Conservation (phyloP, 2,113 vertebrate genomes). For the Eulemur rufifrons region DNA sequence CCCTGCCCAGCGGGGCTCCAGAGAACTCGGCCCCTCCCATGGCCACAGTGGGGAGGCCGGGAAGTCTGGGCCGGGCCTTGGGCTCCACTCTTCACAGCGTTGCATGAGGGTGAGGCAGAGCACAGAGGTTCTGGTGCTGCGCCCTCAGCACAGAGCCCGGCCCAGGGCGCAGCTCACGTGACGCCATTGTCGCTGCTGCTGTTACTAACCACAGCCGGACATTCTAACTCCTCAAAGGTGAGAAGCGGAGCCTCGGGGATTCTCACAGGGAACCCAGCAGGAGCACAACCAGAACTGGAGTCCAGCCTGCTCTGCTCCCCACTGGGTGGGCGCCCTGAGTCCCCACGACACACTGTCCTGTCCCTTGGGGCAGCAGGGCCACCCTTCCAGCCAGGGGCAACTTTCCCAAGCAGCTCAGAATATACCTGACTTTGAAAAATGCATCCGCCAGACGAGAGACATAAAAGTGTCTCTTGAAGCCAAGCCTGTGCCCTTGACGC, state of each 20-base stretch:
- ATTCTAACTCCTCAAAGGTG: neutral
- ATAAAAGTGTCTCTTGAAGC: neutral
- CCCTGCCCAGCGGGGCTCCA: too few species aligned
- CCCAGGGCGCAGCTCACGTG: neutral
- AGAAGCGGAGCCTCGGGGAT: neutral
- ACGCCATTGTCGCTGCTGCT: neutral
- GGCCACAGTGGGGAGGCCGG: neutral
- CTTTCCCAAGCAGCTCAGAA: neutral
- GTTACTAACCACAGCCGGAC: neutral
- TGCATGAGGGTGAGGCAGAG: neutral
- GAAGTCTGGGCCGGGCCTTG: too few species aligned
- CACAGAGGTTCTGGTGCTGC: rapidly evolving
- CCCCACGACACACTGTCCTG: neutral
- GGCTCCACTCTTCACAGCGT: too few species aligned
- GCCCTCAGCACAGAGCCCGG: neutral
- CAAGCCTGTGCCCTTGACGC: neutral
- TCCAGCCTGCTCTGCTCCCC: neutral
- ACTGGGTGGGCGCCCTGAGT: neutral
- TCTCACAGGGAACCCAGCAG: neutral
- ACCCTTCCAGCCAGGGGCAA: neutral
- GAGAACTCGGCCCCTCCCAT: neutral
- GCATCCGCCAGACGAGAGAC: neutral
- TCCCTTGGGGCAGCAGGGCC: neutral
- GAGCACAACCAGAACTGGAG: neutral
- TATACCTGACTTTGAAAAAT: neutral